Evolutionary conservation across 2,888 invertebrate genomes (phyloP), one percentile per base, ranked within the genome.

Genomic region (Tridacna gigas): DNA sequence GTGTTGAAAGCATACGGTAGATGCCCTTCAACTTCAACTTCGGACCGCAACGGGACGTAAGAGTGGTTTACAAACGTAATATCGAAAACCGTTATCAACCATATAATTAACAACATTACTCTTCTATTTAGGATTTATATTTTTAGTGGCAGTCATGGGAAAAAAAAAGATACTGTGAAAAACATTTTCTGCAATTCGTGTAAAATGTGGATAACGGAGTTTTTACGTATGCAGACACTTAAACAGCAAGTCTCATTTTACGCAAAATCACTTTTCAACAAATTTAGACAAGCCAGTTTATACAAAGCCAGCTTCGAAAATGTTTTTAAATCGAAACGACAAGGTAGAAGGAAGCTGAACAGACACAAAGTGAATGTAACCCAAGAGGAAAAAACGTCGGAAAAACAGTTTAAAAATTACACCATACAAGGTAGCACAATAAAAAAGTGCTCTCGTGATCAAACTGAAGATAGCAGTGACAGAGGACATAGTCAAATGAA

Each of bases 141-240:
- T 28, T n/a, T n/a, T n/a, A n/a, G n/a, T n/a, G n/a, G n/a, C n/a
- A 22, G 22, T 51, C 22, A 78, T 60, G 60, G 73, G n/a, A 22
- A 65, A 61, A 73, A 0, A 26, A 79, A 79, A 26, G 79, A 74
- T 26, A 65, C 63, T n/a, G 25, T 75, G 25, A 83, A 80, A 78
- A 79, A 66, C 63, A 80, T 83, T 18, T 83, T 69, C 47, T 83
- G 83, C 25, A 56, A 74, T 37, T 47, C 74, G 7, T 83, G 78
- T 71, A 77, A 74, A 48, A 74, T 80, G 65, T 83, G 83, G 83
- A 83, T 83, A 69, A 80, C 77, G 18, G 83, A 83, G 56, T 77
- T 74, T 75, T 80, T n/a, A 78, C 51, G 78, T 83, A 22, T 67
- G 65, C 74, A 77, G 77, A 18, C 79, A 80, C 60, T 25, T 83